Conservation (phyloP, 2,113 vertebrate genomes). For the Nycticorax nycticorax region DNA sequence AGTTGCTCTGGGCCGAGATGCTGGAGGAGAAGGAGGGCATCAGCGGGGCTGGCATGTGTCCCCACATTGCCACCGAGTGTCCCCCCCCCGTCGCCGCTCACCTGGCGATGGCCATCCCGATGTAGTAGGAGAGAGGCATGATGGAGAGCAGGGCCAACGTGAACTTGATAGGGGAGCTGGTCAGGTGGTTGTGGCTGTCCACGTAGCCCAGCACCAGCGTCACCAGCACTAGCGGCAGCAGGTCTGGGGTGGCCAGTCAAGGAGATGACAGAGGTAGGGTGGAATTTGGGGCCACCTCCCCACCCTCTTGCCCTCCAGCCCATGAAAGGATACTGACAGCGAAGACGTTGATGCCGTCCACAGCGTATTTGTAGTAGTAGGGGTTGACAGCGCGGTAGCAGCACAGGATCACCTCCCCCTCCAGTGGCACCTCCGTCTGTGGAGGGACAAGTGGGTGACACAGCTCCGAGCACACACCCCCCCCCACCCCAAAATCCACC, state of each 20-base stretch:
- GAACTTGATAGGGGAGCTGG: slow-evolving; percentile 78
- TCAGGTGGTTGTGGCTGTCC: slow-evolving; percentile 75
- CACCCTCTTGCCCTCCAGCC: rapidly evolving
- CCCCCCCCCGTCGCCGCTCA: neutral
- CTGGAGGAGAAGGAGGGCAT: slow-evolving; percentile 39
- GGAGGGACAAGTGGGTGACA: neutral
- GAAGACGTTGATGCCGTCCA: slow-evolving; percentile 81
- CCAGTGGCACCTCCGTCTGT: slow-evolving; percentile 65
- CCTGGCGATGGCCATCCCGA: slow-evolving; percentile 92
- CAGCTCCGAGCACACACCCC: rapidly evolving
- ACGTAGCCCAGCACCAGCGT: slow-evolving; percentile 80
- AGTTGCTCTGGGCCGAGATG: slow-evolving; percentile 90
- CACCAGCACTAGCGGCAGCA: slow-evolving; percentile 80
- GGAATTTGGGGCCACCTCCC: neutral
- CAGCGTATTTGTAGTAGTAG: slow-evolving; percentile 83
- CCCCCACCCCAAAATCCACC: neutral
- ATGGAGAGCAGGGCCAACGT: slow-evolving; percentile 80
- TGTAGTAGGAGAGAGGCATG: slow-evolving; percentile 89
- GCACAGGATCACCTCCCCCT: slow-evolving; percentile 72
- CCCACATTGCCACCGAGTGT: rapidly evolving
- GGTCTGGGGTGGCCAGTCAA: slow-evolving; percentile 72
- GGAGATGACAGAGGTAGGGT: neutral
- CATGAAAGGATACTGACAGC: slow-evolving; percentile 81
- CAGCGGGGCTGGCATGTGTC: rapidly evolving
- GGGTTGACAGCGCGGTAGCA: slow-evolving; percentile 79